Evolutionary conservation across 2,888 invertebrate genomes (phyloP).

Genomic region (Drosophila nigricruria): DNA sequence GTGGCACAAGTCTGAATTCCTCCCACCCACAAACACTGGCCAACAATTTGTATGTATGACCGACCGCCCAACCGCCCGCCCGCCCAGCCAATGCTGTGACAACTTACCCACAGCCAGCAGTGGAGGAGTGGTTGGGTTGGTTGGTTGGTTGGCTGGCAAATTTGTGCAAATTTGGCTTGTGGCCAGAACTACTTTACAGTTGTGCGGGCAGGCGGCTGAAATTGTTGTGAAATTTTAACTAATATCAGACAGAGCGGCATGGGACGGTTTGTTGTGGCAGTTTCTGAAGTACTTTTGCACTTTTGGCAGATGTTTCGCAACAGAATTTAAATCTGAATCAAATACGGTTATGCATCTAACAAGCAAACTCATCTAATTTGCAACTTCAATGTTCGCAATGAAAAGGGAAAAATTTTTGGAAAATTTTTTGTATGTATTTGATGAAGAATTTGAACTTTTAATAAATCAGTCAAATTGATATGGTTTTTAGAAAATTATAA

Average conservation of each 20-base stretch:
- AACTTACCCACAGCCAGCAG: constrained; percentile 41
- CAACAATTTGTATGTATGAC: constrained; percentile 54
- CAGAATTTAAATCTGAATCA: constrained; percentile 2
- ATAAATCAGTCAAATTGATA: not conserved
- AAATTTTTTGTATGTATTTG: not conserved
- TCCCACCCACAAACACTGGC: constrained; percentile 8
- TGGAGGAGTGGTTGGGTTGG: not conserved
- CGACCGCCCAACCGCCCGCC: constrained; percentile 11
- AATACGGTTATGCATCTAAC: constrained; percentile 12
- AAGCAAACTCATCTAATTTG: constrained; percentile 13
- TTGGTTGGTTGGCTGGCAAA: constrained; percentile 40
- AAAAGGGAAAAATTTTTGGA: not conserved
- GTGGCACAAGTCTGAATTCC: constrained; percentile 26
- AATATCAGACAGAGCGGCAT: constrained; percentile 42
- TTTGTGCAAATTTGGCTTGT: constrained; percentile 74
- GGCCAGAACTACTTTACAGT: constrained; percentile 69
- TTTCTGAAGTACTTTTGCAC: constrained; percentile 20
- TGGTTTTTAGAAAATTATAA: not conserved
- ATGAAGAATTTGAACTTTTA: not conserved
- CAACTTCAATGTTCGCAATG: not conserved
- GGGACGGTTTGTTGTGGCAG: constrained; percentile 22
- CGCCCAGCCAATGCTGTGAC: constrained; percentile 44
- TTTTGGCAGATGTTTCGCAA: constrained; percentile 11
- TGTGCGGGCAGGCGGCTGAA: constrained; percentile 49
- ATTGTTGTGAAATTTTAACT: constrained; percentile 59